A percentile compares a stretch with the other conserved stretches of the same genome.
These are phyloP conservation scores for Meloidogyne chitwoodi DNA, from an alignment of 1,140 invertebrate genomes.

Conservation along the genomic window DNA sequence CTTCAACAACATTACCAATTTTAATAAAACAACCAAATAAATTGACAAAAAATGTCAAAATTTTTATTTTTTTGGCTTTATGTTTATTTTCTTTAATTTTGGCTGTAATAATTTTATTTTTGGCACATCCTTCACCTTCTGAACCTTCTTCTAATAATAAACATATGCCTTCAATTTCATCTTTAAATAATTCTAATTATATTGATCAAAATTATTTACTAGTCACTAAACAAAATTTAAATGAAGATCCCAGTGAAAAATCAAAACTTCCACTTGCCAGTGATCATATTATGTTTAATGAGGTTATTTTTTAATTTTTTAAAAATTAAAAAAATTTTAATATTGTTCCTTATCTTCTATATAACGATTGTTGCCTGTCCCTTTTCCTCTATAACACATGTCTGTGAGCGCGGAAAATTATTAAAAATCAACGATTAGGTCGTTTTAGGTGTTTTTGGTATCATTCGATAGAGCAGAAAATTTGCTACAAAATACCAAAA, in stretches of 20 bases:
- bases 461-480: no score
- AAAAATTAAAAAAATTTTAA: no score
- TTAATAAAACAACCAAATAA: not conserved
- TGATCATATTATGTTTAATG: slow-evolving; percentile 5
- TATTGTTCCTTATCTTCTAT: no score
- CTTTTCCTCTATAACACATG: no score
- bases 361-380: no score
- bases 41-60: not conserved
- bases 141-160: no score
- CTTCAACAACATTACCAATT: not conserved
- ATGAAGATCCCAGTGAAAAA: slow-evolving; percentile 11
- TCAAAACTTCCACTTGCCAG: slow-evolving; percentile 6
- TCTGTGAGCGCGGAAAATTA: no score
- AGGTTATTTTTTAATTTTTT: not conserved
- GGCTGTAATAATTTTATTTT: not conserved
- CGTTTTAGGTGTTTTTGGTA: no score
- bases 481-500: no score
- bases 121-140: not conserved
- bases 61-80: not conserved
- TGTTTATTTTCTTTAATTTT: not conserved
- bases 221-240: not conserved
- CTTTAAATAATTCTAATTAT: not conserved
- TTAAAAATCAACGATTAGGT: no score
- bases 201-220: not conserved
- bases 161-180: no score